Base-by-base conservation (phyloP, 2,113 vertebrate genomes). In the Malaclemys terrapin region DNA sequence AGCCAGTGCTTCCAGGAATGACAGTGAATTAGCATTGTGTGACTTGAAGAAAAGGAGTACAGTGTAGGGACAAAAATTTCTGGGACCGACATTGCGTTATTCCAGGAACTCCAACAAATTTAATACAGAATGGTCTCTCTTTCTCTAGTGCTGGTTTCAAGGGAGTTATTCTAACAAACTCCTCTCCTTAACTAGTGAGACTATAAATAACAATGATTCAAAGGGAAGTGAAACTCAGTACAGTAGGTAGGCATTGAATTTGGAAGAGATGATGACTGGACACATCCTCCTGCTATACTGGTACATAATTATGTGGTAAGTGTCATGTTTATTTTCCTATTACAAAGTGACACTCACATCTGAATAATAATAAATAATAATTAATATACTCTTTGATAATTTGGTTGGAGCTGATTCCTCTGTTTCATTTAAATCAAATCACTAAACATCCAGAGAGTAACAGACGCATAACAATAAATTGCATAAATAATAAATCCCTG, bases 371-470 rank as follows among this genome's bases (percentile, higher is more conserved):
- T 86, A 91, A 57, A 92, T 95, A 97, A 94, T 62, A 95, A 94
- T 93, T 54, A 91, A 53, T 95, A 94, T 80, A 83, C 95, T 95
- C 88, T 38, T 96, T 96, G 57, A 78, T 96, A 93, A 96, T 97
- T 97, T 94, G 56, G 80, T 90, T 93, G 83, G n/a, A 86, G 90
- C 87, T 62, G 80, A 94, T 12, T 82, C 53, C 5, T 93, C 35
- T 94, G 96, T 85, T 62, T 97, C 93, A 95, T 93, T 97, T 85
- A 94, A 96, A 81, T 80, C 79, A 96, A 96, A 97, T 96, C 45
- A 89, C 85, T 93, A 85, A 87, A 86, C 56, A 96, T 96, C 94
- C 94, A 96, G 80, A 93, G 17, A 56, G 29, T 56, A 89, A 89
- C 9, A 88, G 78, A 92, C 53, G 53, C 89, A 84, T 53, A 91